phyloP scores from a whole-genome alignment of 2,113 vertebrate species.

The Bubo bubo region DNA sequence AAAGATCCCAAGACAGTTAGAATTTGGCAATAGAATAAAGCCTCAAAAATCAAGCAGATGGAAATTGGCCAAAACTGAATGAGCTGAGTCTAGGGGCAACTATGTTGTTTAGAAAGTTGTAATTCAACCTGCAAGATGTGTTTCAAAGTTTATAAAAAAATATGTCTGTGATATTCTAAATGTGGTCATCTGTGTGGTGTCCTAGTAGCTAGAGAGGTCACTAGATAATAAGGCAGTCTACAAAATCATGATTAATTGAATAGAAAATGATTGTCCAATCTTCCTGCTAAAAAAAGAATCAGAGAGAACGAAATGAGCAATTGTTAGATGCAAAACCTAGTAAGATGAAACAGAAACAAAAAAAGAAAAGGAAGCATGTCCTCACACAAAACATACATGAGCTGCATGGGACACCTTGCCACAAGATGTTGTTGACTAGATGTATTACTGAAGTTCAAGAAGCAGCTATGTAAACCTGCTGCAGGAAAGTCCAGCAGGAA shows the following conservation, averaged over 20 bases:
- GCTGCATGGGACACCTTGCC: not conserved
- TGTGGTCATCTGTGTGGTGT: not conserved
- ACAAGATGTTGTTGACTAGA: not conserved
- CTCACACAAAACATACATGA: not conserved
- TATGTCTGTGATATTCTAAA: not conserved
- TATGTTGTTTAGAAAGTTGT: not conserved
- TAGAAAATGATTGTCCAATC: not conserved
- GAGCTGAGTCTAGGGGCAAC: not conserved
- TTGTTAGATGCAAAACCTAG: not conserved
- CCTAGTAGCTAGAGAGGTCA: not conserved
- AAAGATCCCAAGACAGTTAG: conserved; percentile 19
- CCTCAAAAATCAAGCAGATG: not conserved
- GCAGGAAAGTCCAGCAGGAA: not conserved
- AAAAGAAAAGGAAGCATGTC: not conserved
- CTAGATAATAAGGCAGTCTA: not conserved
- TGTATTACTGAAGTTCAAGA: not conserved
- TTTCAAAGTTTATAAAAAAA: not conserved
- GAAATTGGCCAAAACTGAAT: not conserved
- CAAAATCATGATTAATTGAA: not conserved
- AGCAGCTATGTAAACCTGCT: not conserved
- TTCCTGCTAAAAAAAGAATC: not conserved
- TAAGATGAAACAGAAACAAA: not conserved
- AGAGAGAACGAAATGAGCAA: not conserved
- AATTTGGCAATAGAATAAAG: conserved; percentile 34
- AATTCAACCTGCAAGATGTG: not conserved